These are phyloP conservation scores for Drosophila kanapiae DNA, from an alignment of 1,140 invertebrate genomes.

Conservation along the genomic window DNA sequence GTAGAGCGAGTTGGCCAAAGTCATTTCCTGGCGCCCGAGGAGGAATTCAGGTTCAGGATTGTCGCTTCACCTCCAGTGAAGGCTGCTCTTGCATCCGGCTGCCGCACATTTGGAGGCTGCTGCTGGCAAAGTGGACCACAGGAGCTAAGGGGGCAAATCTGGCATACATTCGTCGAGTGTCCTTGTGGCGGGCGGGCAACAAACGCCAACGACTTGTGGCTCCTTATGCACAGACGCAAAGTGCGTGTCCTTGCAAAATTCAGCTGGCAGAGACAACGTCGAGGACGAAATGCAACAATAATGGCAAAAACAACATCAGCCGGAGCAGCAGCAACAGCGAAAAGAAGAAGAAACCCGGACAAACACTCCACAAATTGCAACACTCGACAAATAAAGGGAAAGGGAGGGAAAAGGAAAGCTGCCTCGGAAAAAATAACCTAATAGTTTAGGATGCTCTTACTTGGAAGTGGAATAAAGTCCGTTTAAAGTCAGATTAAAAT, in stretches of 20 bases:
- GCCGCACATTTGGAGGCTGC: slow-evolving; percentile 20
- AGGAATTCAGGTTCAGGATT: slow-evolving; percentile 50
- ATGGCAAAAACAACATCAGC: slow-evolving; percentile 21
- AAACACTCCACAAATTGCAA: slow-evolving; percentile 50
- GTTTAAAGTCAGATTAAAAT: neutral
- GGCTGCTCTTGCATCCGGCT: slow-evolving; percentile 45
- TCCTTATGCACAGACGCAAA: slow-evolving; percentile 39
- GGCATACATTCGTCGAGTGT: slow-evolving; percentile 51
- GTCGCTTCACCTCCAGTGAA: slow-evolving; percentile 58
- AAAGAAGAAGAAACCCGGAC: slow-evolving; percentile 15
- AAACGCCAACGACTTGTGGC: slow-evolving; percentile 59
- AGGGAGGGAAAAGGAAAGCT: neutral
- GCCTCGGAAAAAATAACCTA: neutral
- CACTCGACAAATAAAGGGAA: slow-evolving; percentile 17
- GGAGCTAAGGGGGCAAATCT: slow-evolving; percentile 25
- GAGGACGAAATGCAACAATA: slow-evolving; percentile 55
- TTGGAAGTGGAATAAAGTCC: too few species aligned
- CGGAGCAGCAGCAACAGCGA: neutral
- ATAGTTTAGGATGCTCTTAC: neutral
- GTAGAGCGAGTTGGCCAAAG: neutral
- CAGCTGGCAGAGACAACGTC: slow-evolving; percentile 56
- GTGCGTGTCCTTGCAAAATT: slow-evolving; percentile 60
- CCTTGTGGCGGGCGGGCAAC: slow-evolving; percentile 57
- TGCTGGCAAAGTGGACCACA: neutral
- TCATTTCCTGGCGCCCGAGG: slow-evolving; percentile 21